Percentiles rank a stretch among this genome's conserved stretches.
Conservation (phyloP, 2,888 invertebrate species). For the Oscheius sp. region DNA sequence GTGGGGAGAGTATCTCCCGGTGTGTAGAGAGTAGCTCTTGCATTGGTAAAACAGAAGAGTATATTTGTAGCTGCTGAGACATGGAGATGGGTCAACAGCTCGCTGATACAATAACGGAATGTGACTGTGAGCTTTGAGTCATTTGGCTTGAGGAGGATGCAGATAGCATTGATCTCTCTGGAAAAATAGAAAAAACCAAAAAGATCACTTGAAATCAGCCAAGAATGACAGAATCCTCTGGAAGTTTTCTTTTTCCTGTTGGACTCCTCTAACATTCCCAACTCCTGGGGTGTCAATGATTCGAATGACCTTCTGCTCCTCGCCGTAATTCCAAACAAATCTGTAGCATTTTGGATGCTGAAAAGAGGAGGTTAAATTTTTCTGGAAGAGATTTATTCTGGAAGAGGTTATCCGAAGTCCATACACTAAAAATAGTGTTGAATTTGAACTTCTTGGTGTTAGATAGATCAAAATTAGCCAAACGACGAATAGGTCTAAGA, state of each 20-base stretch:
- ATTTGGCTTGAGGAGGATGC: slow-evolving; percentile 52
- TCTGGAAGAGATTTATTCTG: background rate
- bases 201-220: slow-evolving; percentile 17
- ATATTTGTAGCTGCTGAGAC: slow-evolving; percentile 52
- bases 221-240: slow-evolving; percentile 22
- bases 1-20: slow-evolving; percentile 32
- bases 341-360: slow-evolving; percentile 10
- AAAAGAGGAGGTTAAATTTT: background rate
- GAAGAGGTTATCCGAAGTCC: too few relatives aligned
- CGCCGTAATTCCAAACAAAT: background rate
- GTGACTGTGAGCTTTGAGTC: slow-evolving; percentile 31
- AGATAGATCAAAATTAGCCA: too few relatives aligned
- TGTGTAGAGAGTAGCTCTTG: slow-evolving; percentile 28
- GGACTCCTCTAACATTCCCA: slow-evolving; percentile 6
- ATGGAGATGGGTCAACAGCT: slow-evolving; percentile 55
- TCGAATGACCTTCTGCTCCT: slow-evolving; percentile 1
- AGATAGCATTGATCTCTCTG: slow-evolving; percentile 42
- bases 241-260: slow-evolving; percentile 13
- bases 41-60: slow-evolving; percentile 58
- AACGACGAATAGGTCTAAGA: too few relatives aligned
- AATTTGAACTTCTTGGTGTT: too few relatives aligned
- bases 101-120: slow-evolving; percentile 55
- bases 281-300: slow-evolving; percentile 27
- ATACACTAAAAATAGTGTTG: too few relatives aligned
- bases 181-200: background rate